Evolutionary conservation across 1,140 invertebrate species (phyloP), one percentile per base, ranked within the genome.

Genomic region (Orius insidiosus): DNA sequence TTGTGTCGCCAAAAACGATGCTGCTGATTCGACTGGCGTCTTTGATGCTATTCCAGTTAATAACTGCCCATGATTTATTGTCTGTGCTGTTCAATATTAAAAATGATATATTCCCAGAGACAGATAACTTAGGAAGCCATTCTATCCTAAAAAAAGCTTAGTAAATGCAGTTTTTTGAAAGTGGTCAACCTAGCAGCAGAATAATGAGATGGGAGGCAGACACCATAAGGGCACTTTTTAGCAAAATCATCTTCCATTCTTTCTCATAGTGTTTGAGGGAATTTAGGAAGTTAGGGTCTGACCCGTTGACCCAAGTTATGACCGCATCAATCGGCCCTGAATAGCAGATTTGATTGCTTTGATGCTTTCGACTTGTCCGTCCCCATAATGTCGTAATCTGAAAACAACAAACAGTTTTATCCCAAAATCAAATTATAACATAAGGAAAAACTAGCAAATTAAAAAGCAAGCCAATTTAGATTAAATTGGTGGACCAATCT

Each of bases 281-380:
- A 18, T 64, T 59, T 1, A 75, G 56, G 47, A 85, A 74, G 11
- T 54, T 55, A 2, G 78, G 73, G 60, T 88, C 84, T 0, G 78
- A 74, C 1, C 85, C 85, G 61, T 88, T 88, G 0, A 88, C 85
- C 85, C 85, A 88, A 0, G 85, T 86, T 55, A 87, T 87, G 1
- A 88, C 83, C 10, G 80, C 77, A 64, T 88, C 85, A 41, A 88
- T 80, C 1, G 79, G 75, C 33, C 77, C 68, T 52, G 71, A 66
- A 15, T 70, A 63, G 50, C 72, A 75, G 24, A 4, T 24, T 24
- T 24, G 24, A 7, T 24, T 24, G 3, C 7, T 24, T 24, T 3
- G 7, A 24, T 4, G 24, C 24, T 24, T 24, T 24, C 7, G 24
- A 7, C 24, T 24, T 24, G 24, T 4, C 3, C 3, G 24, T 4